Conservation (phyloP, 2,888 invertebrate genomes). For the Prenolepis imparis region DNA sequence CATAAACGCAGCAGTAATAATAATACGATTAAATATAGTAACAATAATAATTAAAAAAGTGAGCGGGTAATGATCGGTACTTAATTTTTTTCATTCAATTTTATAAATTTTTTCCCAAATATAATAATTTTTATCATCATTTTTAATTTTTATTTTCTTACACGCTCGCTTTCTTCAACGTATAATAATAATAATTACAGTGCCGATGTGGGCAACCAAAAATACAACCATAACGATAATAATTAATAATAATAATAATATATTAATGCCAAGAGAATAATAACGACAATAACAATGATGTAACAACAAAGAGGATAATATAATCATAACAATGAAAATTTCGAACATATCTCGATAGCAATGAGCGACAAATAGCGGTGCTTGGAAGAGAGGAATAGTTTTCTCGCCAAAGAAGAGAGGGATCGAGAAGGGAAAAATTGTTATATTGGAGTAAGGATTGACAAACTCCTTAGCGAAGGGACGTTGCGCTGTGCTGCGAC, state of each 20-base stretch:
- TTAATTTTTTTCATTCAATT: neutral
- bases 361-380: conserved; percentile 60
- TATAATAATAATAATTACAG: conserved; percentile 47
- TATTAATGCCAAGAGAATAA: conserved; percentile 29
- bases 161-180: conserved; percentile 28
- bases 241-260: conserved; percentile 35
- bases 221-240: conserved; percentile 42
- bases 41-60: conserved; percentile 33
- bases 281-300: conserved; percentile 41
- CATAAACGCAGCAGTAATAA: conserved; percentile 63
- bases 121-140: neutral
- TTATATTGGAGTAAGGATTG: conserved; percentile 31
- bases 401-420: conserved; percentile 21
- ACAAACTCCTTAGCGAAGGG: conserved; percentile 38
- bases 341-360: conserved; percentile 61
- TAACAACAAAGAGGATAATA: conserved; percentile 52
- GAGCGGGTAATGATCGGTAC: neutral
- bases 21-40: conserved; percentile 52
- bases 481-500: conserved; percentile 63
- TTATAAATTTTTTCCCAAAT: neutral
- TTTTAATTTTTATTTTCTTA: conserved; percentile 3
- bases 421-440: neutral
- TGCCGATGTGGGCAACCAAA: conserved; percentile 39
- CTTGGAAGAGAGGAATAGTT: conserved; percentile 51
- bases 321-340: conserved; percentile 60